Evolutionary conservation across 1,140 invertebrate species (phyloP).

Genomic region (Galleria mellonella): DNA sequence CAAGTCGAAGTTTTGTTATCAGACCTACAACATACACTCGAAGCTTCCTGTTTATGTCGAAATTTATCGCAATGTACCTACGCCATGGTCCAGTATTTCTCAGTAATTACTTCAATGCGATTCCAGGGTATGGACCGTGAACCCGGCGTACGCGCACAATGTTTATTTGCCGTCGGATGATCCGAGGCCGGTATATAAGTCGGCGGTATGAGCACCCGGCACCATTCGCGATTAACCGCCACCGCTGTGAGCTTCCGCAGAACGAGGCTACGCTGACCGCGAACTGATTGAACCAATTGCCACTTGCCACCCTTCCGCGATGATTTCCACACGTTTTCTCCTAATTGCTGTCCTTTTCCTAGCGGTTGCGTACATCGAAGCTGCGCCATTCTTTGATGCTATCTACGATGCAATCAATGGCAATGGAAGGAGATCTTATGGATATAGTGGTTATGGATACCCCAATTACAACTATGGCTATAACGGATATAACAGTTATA

Average conservation of each 20-base stretch:
- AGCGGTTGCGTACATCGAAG: slow-evolving; percentile 26
- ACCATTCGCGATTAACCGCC: slow-evolving; percentile 60
- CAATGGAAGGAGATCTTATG: slow-evolving; percentile 49
- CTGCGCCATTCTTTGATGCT: slow-evolving; percentile 58
- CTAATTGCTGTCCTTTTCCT: slow-evolving; percentile 27
- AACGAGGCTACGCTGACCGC: slow-evolving; percentile 52
- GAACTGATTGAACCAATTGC: slow-evolving; percentile 62
- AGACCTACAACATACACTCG: not conserved
- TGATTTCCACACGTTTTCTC: slow-evolving; percentile 42
- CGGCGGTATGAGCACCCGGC: slow-evolving; percentile 47
- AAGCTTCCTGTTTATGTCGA: slow-evolving; percentile 20
- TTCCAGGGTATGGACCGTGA: slow-evolving; percentile 65
- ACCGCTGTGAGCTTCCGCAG: slow-evolving; percentile 56
- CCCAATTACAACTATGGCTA: slow-evolving; percentile 33
- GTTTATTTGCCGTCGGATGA: slow-evolving; percentile 56
- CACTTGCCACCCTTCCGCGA: slow-evolving; percentile 59
- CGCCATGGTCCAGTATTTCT: slow-evolving; percentile 16
- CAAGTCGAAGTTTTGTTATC: slow-evolving; percentile 2
- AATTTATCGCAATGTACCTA: slow-evolving; percentile 27
- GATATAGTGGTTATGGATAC: slow-evolving; percentile 44
- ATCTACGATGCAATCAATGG: slow-evolving; percentile 63
- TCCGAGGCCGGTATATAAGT: slow-evolving; percentile 70
- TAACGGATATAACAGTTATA: slow-evolving; percentile 29
- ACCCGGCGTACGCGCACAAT: slow-evolving; percentile 47
- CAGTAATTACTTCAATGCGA: slow-evolving; percentile 40